These are phyloP conservation scores for Rhegmatorhina hoffmannsi DNA, from an alignment of 2,113 vertebrate genomes.

Conservation along the genomic window DNA sequence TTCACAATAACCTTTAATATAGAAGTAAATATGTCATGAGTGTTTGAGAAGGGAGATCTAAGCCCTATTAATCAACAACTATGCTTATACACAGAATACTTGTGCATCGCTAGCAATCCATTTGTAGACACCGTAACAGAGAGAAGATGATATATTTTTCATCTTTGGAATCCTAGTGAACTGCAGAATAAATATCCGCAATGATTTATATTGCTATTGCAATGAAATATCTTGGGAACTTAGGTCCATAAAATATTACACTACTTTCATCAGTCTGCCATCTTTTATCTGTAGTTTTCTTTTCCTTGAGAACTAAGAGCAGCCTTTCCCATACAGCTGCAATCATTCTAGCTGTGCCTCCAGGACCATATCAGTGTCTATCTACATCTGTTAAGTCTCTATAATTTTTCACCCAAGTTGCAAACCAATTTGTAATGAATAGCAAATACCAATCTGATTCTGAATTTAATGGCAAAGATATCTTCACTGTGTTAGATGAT, in stretches of 20 bases:
- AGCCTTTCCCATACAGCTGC: background rate
- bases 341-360: background rate
- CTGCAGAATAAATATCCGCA: background rate
- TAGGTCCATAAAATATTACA: background rate
- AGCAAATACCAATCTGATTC: background rate
- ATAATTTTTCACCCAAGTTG: background rate
- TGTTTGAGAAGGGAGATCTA: background rate
- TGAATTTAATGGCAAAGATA: background rate
- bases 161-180: background rate
- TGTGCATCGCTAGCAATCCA: background rate
- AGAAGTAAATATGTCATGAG: background rate
- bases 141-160: background rate
- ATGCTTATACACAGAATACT: background rate
- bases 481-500: background rate
- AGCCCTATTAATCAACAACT: background rate
- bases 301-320: background rate
- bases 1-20: background rate
- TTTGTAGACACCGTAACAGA: background rate
- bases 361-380: background rate
- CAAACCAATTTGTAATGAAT: background rate
- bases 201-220: constrained; percentile 9
- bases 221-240: background rate
- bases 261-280: background rate
- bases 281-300: constrained; percentile 33
- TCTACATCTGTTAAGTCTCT: background rate